Percentiles rank a stretch among this genome's conserved stretches.
phyloP scores from a whole-genome alignment of 2,113 vertebrate species.

The Pitta sordida region DNA sequence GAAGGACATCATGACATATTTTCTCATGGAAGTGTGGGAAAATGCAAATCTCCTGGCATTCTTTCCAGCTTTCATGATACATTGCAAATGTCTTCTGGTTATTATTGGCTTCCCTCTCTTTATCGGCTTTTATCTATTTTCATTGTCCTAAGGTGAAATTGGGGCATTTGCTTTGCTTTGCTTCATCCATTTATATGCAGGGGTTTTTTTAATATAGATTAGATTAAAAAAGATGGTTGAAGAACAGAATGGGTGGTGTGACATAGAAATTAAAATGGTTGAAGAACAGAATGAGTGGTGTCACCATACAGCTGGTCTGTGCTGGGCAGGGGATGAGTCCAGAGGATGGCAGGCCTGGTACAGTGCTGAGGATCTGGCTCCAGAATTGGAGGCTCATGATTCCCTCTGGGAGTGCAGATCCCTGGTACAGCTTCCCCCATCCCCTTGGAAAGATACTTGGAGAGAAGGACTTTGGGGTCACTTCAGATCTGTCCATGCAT shows the following conservation, averaged over 20 bases:
- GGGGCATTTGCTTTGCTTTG: not conserved
- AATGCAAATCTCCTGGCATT: not conserved
- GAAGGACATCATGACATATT: rapidly evolving
- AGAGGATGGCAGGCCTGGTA: not conserved
- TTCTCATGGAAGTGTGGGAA: not conserved
- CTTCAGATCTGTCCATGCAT: not conserved
- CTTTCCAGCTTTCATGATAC: not conserved
- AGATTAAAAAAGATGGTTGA: not conserved
- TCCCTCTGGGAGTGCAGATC: rapidly evolving
- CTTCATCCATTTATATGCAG: not conserved
- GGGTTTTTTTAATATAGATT: not conserved
- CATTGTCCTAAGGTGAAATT: not conserved
- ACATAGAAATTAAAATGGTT: too few relatives aligned
- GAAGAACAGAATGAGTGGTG: not conserved
- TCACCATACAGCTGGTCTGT: not conserved
- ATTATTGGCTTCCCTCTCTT: not conserved
- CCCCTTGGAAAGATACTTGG: not conserved
- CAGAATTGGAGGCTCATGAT: not conserved
- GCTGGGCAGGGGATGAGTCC: not conserved
- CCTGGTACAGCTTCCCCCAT: not conserved
- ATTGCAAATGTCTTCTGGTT: not conserved
- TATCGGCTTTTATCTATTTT: not conserved
- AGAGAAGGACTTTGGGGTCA: not conserved
- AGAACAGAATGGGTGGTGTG: too few relatives aligned
- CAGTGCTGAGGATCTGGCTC: not conserved